These are phyloP conservation scores for Pentalonia nigronervosa DNA, from an alignment of 1,140 invertebrate genomes.

Conservation along the genomic window DNA sequence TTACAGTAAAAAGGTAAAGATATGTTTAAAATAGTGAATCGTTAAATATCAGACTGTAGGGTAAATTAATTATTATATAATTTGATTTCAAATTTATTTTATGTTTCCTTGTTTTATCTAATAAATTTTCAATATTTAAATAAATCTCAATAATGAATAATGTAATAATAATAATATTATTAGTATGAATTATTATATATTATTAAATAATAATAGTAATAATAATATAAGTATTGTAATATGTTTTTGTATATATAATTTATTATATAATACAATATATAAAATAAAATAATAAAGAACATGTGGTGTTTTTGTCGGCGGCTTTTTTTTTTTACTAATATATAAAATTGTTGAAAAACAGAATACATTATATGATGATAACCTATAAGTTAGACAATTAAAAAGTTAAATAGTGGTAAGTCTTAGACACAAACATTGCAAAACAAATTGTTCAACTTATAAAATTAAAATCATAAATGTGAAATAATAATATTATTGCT, in stretches of 20 bases:
- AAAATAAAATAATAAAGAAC: slow-evolving; percentile 28
- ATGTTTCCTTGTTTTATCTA: background rate
- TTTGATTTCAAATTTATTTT: background rate
- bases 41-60: background rate
- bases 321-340: slow-evolving; percentile 3
- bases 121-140: background rate
- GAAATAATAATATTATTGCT: slow-evolving; percentile 44
- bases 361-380: background rate
- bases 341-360: slow-evolving; percentile 38
- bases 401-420: slow-evolving; percentile 18
- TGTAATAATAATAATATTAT: background rate
- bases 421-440: background rate
- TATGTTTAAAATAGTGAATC: background rate
- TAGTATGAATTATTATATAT: slow-evolving; percentile 3
- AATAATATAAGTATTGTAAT: slow-evolving; percentile 13
- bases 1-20: background rate
- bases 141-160: background rate
- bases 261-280: slow-evolving; percentile 33
- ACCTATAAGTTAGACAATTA: background rate
- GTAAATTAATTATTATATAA: background rate
- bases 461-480: background rate
- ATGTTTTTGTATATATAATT: slow-evolving; percentile 30
- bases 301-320: background rate
- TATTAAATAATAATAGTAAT: background rate
- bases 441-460: slow-evolving; percentile 16